phyloP scores from a whole-genome alignment of 2,888 invertebrate genomes.

The Epinotia brunnichana region DNA sequence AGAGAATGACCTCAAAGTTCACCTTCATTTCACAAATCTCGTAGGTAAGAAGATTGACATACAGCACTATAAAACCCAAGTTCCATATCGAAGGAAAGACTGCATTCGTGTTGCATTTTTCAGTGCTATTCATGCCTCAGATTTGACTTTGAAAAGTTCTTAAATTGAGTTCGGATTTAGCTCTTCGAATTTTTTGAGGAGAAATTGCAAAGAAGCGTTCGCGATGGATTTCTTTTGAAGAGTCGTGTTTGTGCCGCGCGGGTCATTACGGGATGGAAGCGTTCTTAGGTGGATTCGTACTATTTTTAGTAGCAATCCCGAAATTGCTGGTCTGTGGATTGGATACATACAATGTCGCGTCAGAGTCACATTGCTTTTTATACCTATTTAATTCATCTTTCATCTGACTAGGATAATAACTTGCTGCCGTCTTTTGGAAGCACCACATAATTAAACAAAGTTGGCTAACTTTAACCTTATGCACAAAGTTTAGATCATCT shows the following conservation, averaged over 20 bases:
- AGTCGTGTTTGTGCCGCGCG: slow-evolving; percentile 12
- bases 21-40: slow-evolving; percentile 14
- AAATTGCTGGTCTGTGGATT: neutral
- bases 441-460: no score
- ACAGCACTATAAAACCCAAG: slow-evolving; percentile 60
- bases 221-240: slow-evolving; percentile 29
- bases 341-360: neutral
- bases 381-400: no score
- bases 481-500: no score
- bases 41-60: slow-evolving; percentile 39
- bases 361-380: neutral
- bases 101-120: slow-evolving; percentile 73
- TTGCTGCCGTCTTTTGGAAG: no score
- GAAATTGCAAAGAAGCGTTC: slow-evolving; percentile 19
- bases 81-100: slow-evolving; percentile 71
- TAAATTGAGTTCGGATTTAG: slow-evolving; percentile 31
- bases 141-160: slow-evolving; percentile 29
- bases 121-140: slow-evolving; percentile 43
- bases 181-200: slow-evolving; percentile 17
- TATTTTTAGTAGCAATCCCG: slow-evolving; percentile 12
- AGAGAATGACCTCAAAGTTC: no score
- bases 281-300: neutral
- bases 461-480: no score
- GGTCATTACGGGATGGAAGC: slow-evolving; percentile 26
- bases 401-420: no score